Evolutionary conservation across 2,888 invertebrate genomes (phyloP).

Genomic region (Hymenopus coronatus): DNA sequence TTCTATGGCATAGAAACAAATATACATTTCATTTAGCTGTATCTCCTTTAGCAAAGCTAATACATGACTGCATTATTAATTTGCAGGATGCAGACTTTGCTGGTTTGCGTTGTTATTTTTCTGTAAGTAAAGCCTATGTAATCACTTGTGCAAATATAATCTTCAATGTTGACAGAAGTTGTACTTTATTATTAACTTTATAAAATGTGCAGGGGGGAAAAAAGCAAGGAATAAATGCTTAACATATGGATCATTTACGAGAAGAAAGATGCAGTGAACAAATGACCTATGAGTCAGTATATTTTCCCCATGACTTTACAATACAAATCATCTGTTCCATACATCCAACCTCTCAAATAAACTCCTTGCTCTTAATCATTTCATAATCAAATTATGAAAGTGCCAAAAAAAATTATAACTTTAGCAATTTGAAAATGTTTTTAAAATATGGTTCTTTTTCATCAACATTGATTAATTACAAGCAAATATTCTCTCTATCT

Average conservation of each 20-base stretch:
- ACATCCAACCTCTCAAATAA: background rate
- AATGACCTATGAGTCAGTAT: background rate
- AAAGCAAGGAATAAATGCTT: background rate
- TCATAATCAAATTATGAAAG: background rate
- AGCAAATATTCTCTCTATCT: background rate
- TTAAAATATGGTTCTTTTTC: background rate
- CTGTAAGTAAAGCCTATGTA: background rate
- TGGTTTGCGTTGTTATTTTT: background rate
- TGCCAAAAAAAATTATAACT: background rate
- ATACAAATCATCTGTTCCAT: background rate
- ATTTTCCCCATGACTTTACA: too few relatives aligned
- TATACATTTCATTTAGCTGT: background rate
- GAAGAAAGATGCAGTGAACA: background rate
- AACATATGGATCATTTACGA: background rate
- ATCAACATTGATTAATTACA: background rate
- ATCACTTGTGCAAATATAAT: background rate
- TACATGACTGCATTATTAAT: background rate
- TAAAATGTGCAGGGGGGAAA: background rate
- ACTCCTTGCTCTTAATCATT: background rate
- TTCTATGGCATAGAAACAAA: background rate
- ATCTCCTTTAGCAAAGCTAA: background rate
- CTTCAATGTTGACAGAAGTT: background rate
- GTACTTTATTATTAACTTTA: background rate
- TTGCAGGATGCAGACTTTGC: background rate
- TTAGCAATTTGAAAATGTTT: background rate